Conservation (phyloP, 1,140 invertebrate genomes). For the Conopomorpha cramerella region DNA sequence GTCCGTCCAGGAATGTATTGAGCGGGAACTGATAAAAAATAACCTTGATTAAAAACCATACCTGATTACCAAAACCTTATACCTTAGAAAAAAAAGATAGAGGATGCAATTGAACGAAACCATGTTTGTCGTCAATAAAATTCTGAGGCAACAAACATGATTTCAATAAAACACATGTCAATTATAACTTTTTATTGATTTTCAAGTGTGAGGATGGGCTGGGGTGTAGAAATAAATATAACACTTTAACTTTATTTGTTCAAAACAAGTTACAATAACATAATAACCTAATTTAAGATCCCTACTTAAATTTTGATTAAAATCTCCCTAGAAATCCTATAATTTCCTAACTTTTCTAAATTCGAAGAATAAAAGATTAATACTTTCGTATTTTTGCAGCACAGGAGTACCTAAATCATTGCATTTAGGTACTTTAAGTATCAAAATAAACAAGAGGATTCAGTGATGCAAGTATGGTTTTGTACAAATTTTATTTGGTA, state of each 20-base stretch:
- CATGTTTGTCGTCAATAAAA: not conserved
- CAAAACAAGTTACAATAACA: too few relatives aligned
- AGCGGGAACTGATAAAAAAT: constrained; percentile 45
- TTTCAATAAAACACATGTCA: not conserved
- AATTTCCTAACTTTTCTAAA: too few relatives aligned
- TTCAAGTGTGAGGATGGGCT: not conserved
- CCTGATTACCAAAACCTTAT: constrained; percentile 4
- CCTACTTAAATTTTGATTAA: too few relatives aligned
- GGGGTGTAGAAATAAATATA: too few relatives aligned
- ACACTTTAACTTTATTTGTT: too few relatives aligned
- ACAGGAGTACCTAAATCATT: too few relatives aligned
- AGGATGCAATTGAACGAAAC: not conserved
- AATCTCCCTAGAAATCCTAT: too few relatives aligned
- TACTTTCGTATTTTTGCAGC: not conserved
- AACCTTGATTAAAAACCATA: constrained; percentile 25
- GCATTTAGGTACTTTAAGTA: too few relatives aligned
- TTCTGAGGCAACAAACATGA: not conserved
- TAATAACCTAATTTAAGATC: too few relatives aligned
- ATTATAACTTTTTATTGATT: not conserved
- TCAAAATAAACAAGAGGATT: too few relatives aligned
- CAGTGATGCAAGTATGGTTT: not conserved
- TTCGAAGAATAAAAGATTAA: not conserved
- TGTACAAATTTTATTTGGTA: not conserved
- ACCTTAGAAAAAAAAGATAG: not conserved
- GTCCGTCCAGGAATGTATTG: constrained; percentile 47